A percentile compares a stretch with the other conserved stretches of the same genome.
These are phyloP conservation scores for Syrphus vitripennis DNA, from an alignment of 2,888 invertebrate genomes.

Conservation along the genomic window DNA sequence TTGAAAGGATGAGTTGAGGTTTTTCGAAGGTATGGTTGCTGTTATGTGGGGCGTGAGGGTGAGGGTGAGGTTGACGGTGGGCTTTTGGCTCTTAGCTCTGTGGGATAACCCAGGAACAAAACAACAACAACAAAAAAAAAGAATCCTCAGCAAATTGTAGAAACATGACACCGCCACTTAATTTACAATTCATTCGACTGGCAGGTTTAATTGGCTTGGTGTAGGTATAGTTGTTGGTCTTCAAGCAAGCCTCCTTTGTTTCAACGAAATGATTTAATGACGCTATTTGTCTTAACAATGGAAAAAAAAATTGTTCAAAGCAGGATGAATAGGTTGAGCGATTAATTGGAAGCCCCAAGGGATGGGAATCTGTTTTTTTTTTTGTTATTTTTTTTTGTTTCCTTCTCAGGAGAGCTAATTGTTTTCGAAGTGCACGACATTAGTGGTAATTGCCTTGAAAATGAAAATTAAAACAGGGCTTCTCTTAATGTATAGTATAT, in stretches of 20 bases:
- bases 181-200: conserved; percentile 78
- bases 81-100: conserved; percentile 8
- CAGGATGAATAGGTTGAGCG: conserved; percentile 54
- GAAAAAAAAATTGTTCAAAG: conserved; percentile 16
- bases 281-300: conserved; percentile 54
- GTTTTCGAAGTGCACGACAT: conserved; percentile 18
- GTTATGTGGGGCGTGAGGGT: neutral
- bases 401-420: conserved; percentile 13
- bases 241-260: conserved; percentile 39
- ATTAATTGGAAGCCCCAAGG: conserved; percentile 46
- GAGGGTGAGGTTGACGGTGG: conserved; percentile 48
- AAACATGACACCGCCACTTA: conserved; percentile 77
- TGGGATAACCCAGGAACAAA: conserved; percentile 7
- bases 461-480: neutral
- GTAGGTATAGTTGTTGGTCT: conserved; percentile 31
- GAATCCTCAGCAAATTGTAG: conserved; percentile 73
- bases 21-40: conserved; percentile 66
- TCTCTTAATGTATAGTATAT: neutral
- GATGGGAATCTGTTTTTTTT: conserved; percentile 9
- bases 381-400: neutral
- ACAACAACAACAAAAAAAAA: conserved; percentile 31
- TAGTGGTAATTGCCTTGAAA: conserved; percentile 26
- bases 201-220: conserved; percentile 63
- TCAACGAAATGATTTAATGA: conserved; percentile 62
- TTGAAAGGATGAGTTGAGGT: conserved; percentile 63